Base-by-base conservation (phyloP, 2,888 invertebrate genomes). In the Limnephilus rhombicus region DNA sequence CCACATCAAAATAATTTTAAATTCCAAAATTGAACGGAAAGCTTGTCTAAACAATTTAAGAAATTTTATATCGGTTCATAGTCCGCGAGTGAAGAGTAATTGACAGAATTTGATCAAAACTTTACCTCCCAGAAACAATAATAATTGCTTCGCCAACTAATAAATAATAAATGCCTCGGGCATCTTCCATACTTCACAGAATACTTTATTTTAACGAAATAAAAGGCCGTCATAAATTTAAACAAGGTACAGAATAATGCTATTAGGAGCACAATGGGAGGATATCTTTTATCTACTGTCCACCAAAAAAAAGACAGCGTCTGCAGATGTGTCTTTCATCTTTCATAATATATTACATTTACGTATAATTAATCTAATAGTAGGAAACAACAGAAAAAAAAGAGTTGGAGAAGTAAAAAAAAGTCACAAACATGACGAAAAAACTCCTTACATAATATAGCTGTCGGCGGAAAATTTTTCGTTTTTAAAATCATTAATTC, bases 81-180 rank as follows among this genome's bases (percentile, higher is more conserved):
- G n/a, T n/a, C 7, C 24, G 68, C 24, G 9, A 68, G 24, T 68
- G 68, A 68, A 68, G 24, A 68, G 24, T 68, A 68, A 68, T 68
- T 68, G 53, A 68, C 53, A 68, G 53, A 68, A 68, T 68, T 68
- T 68, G 68, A 68, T 68, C n/a, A 68, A 68, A 68, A 68, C 24
- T 68, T 68, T 68, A 1, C 68, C 68, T 68, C 7, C 24, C 9
- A 68, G 68, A 68, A 68, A 68, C 68, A 68, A 68, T 68, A 68
- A 68, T 68, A 68, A 68, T 68, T 68, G 24, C 68, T 68, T 68
- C n/a, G 68, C 68, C 24, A 24, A 68, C 68, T 68, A 68, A 68
- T 68, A 68, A 68, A 68, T 68, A 68, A 68, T 68, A 68, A 68
- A 68, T 68, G 68, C 68, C 68, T n/a, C 68, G 68, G 68, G 68